phyloP scores from a whole-genome alignment of 2,797 vertebrate genomes.

The Serranus cabrilla region DNA sequence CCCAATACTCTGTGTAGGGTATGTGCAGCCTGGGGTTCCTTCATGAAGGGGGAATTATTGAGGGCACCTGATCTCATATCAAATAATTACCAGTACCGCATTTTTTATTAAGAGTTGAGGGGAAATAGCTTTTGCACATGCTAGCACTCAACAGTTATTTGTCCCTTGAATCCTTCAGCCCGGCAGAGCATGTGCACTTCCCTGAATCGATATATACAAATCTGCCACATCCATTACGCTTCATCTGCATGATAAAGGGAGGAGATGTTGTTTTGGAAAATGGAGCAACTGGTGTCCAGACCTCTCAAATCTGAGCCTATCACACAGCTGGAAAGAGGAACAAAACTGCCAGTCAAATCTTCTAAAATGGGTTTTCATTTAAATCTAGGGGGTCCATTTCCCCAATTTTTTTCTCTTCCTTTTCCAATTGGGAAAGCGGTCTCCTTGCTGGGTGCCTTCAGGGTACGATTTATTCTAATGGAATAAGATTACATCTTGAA shows the following conservation, averaged over 20 bases:
- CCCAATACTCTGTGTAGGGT: conserved; percentile 30
- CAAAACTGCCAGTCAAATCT: conserved; percentile 52
- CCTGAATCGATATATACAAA: conserved; percentile 49
- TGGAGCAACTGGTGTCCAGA: conserved; percentile 16
- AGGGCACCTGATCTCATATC: conserved; percentile 64
- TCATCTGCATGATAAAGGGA: conserved; percentile 60
- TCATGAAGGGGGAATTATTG: conserved; percentile 20
- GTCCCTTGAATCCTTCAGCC: conserved; percentile 49
- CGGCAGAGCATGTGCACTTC: conserved; percentile 34
- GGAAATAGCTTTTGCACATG: conserved; percentile 57
- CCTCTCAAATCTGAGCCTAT: conserved; percentile 25
- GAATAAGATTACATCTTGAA: conserved; percentile 79
- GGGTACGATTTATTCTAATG: conserved; percentile 75
- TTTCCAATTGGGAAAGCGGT: conserved; percentile 64
- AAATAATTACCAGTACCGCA: conserved; percentile 62
- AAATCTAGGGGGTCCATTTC: conserved; percentile 59
- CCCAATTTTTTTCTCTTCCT: conserved; percentile 26
- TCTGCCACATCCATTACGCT: conserved; percentile 58
- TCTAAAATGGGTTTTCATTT: conserved; percentile 74
- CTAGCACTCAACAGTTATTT: conserved; percentile 56
- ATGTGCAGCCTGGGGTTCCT: conserved; percentile 16
- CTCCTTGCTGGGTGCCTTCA: conserved; percentile 58
- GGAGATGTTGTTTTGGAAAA: conserved; percentile 40
- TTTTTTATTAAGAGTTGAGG: conserved; percentile 52
- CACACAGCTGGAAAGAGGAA: conserved; percentile 29